Conservation (phyloP, 1,140 invertebrate genomes). For the Pissodes strobi region DNA sequence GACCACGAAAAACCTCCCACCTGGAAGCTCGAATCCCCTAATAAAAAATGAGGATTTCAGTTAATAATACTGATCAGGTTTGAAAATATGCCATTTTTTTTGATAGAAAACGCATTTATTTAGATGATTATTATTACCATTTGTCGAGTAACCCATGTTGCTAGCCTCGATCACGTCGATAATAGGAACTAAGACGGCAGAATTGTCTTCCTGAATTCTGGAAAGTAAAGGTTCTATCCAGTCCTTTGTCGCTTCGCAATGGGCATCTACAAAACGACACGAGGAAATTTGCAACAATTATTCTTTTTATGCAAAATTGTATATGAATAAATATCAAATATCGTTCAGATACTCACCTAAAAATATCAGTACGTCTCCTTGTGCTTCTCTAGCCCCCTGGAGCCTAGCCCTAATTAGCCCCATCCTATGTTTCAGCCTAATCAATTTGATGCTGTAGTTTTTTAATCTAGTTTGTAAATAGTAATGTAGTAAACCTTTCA, state of each 20-base stretch:
- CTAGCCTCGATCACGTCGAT: slow-evolving; percentile 91
- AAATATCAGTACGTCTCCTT: slow-evolving; percentile 82
- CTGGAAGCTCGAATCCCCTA: slow-evolving; percentile 58
- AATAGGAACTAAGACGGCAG: slow-evolving; percentile 84
- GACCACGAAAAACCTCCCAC: slow-evolving; percentile 90
- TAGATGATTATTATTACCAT: slow-evolving; percentile 56
- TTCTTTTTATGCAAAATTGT: not conserved
- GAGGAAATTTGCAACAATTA: too few relatives aligned
- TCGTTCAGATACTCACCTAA: too few relatives aligned
- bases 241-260: slow-evolving; percentile 83
- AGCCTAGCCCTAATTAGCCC: slow-evolving; percentile 87
- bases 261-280: slow-evolving; percentile 74
- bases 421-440: slow-evolving; percentile 73
- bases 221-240: slow-evolving; percentile 88
- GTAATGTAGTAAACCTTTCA: slow-evolving; percentile 75
- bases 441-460: slow-evolving; percentile 70
- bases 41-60: too few relatives aligned
- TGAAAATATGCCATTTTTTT: too few relatives aligned
- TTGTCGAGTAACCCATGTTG: slow-evolving; percentile 78
- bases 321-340: too few relatives aligned
- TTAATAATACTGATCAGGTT: too few relatives aligned
- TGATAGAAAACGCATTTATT: not conserved
- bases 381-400: slow-evolving; percentile 75
- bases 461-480: slow-evolving; percentile 74
- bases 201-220: slow-evolving; percentile 78